phyloP scores from a whole-genome alignment of 2,113 vertebrate genomes.

The Phaetusa simplex region DNA sequence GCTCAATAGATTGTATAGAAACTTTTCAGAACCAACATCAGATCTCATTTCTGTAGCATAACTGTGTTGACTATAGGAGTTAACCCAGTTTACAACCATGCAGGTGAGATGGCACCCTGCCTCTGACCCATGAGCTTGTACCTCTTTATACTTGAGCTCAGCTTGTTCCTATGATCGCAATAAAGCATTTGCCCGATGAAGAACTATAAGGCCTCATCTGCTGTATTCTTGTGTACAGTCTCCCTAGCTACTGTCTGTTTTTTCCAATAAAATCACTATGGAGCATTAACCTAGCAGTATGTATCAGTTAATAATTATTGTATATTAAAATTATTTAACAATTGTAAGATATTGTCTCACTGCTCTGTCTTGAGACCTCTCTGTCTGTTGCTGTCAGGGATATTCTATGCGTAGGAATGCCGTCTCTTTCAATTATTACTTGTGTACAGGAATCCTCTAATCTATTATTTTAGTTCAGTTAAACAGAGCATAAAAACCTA shows the following conservation, averaged over 20 bases:
- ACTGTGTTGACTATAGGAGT: neutral
- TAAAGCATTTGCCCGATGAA: neutral
- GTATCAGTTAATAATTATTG: neutral
- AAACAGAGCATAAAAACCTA: conserved; percentile 40
- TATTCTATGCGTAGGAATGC: neutral
- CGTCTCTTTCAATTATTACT: neutral
- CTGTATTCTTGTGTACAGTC: neutral
- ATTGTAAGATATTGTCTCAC: neutral
- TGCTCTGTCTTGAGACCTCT: neutral
- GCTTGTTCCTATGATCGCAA: neutral
- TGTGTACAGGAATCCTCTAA: neutral
- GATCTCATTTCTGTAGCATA: neutral
- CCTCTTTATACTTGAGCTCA: neutral
- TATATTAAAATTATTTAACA: neutral
- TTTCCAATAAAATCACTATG: neutral
- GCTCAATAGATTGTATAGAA: neutral
- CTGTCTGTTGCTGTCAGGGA: neutral
- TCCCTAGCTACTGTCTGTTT: neutral
- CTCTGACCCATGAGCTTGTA: neutral
- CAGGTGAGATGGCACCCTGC: neutral
- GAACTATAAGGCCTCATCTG: neutral
- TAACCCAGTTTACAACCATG: neutral
- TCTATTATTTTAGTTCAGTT: conserved; percentile 3
- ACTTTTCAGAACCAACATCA: neutral
- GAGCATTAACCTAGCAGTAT: neutral